Conservation (phyloP, 2,113 vertebrate genomes). For the Oryzias woworae region DNA sequence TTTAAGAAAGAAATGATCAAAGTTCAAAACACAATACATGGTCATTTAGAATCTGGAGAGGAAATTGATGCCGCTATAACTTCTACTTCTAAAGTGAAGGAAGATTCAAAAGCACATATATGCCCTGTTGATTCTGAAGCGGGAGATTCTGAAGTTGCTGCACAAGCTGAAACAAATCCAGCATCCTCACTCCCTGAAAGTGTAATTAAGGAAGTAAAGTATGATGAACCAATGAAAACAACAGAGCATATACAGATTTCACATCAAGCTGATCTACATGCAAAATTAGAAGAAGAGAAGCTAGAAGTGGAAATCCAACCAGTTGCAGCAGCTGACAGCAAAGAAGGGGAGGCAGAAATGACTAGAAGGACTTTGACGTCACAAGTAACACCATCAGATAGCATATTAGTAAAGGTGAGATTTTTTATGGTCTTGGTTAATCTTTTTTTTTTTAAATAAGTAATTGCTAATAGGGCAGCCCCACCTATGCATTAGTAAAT, state of each 20-base stretch:
- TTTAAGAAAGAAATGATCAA: constrained; percentile 11
- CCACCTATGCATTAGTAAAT: not conserved
- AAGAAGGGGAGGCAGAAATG: constrained; percentile 42
- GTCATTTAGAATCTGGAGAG: constrained; percentile 47
- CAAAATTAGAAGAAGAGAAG: constrained; percentile 31
- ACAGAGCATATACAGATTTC: constrained; percentile 26
- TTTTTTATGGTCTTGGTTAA: not conserved
- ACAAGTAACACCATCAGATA: constrained; percentile 20
- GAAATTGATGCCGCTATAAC: constrained; percentile 2
- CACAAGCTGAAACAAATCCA: constrained; percentile 19
- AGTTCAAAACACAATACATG: constrained; percentile 58
- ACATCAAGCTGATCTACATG: constrained; percentile 32
- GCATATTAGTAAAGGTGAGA: constrained; percentile 38
- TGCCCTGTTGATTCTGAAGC: constrained; percentile 26
- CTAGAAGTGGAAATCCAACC: constrained; percentile 24
- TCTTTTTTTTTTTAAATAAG: not conserved
- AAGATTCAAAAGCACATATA: constrained; percentile 1
- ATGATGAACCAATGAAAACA: constrained; percentile 20
- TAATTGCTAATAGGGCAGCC: not conserved
- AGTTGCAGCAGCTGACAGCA: constrained; percentile 10
- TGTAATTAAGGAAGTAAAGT: constrained; percentile 18
- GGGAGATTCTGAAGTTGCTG: constrained; percentile 13
- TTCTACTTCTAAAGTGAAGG: constrained; percentile 8
- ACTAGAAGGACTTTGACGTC: constrained; percentile 16
- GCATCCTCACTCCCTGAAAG: constrained; percentile 41